These are phyloP conservation scores for Barypeithes pellucidus DNA, from an alignment of 2,888 invertebrate genomes.

Conservation along the genomic window DNA sequence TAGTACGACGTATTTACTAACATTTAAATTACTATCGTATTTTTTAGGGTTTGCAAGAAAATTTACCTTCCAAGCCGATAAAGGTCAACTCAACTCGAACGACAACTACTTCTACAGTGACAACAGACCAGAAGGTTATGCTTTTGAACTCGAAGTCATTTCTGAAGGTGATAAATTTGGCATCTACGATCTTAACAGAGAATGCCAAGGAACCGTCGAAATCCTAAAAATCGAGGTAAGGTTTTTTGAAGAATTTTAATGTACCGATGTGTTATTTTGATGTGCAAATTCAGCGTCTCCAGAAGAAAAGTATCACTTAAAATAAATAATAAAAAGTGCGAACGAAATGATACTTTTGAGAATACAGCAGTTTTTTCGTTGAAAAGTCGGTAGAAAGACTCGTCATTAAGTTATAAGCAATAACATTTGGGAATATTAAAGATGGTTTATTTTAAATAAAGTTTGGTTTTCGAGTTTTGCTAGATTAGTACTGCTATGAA, in stretches of 20 bases:
- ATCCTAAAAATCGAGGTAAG: slow-evolving; percentile 79
- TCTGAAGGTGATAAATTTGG: slow-evolving; percentile 82
- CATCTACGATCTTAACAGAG: slow-evolving; percentile 79
- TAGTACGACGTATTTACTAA: too few relatives aligned
- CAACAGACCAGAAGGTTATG: slow-evolving; percentile 82
- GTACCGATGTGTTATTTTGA: slow-evolving; percentile 3
- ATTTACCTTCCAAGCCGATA: slow-evolving; percentile 80
- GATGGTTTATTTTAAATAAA: slow-evolving; percentile 14
- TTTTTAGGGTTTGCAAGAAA: slow-evolving; percentile 65
- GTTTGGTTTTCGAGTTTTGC: slow-evolving; percentile 11
- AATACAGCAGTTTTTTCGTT: slow-evolving; percentile 8
- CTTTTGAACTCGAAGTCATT: slow-evolving; percentile 80
- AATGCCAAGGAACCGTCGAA: slow-evolving; percentile 80
- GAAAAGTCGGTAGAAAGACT: background rate
- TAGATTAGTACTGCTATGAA: slow-evolving; percentile 1
- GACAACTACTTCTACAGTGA: slow-evolving; percentile 86
- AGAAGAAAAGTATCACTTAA: slow-evolving; percentile 10
- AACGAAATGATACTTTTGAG: slow-evolving; percentile 14
- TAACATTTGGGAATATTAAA: background rate
- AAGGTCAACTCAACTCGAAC: slow-evolving; percentile 77
- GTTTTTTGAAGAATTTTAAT: slow-evolving; percentile 5
- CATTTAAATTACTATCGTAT: too few relatives aligned
- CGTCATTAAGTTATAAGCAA: background rate
- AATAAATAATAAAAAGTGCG: background rate
- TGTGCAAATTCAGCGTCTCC: slow-evolving; percentile 39